Conservation (phyloP, 2,888 invertebrate genomes). For the Listrodromus nycthemerus region DNA sequence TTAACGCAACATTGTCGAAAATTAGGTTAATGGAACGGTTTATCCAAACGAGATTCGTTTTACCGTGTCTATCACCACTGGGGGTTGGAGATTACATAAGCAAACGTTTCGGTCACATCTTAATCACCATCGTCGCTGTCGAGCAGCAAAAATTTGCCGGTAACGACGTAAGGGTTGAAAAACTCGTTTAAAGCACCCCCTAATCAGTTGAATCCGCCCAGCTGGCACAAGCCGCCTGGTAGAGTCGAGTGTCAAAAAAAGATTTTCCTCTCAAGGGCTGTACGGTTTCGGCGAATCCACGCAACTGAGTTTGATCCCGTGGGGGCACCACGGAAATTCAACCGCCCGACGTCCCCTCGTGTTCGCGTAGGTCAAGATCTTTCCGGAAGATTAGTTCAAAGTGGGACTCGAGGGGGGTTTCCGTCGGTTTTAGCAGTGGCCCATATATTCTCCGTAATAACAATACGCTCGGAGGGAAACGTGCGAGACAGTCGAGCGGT, state of each 20-base stretch:
- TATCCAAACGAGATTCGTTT: conserved; percentile 28
- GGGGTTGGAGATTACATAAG: conserved; percentile 22
- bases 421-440: background rate
- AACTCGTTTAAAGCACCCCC: conserved; percentile 55
- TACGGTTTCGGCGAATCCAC: conserved; percentile 30
- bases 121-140: conserved; percentile 33
- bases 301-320: conserved; percentile 9
- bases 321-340: conserved; percentile 10
- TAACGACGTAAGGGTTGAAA: conserved; percentile 26
- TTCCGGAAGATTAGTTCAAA: conserved; percentile 38
- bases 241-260: conserved; percentile 41
- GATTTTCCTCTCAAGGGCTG: conserved; percentile 6
- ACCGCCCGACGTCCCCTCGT: conserved; percentile 37
- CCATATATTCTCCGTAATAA: conserved; percentile 8
- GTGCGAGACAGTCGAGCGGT: background rate
- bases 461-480: conserved; percentile 34
- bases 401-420: conserved; percentile 6
- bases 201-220: conserved; percentile 55
- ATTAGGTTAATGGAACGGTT: conserved; percentile 57
- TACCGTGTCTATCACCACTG: conserved; percentile 25
- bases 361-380: conserved; percentile 61
- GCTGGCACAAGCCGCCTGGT: conserved; percentile 3
- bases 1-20: conserved; percentile 28
- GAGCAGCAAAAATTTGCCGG: conserved; percentile 26
- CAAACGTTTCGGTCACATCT: conserved; percentile 41